Base-by-base conservation (phyloP, 2,888 invertebrate genomes). In the Ptilodon capucinus region DNA sequence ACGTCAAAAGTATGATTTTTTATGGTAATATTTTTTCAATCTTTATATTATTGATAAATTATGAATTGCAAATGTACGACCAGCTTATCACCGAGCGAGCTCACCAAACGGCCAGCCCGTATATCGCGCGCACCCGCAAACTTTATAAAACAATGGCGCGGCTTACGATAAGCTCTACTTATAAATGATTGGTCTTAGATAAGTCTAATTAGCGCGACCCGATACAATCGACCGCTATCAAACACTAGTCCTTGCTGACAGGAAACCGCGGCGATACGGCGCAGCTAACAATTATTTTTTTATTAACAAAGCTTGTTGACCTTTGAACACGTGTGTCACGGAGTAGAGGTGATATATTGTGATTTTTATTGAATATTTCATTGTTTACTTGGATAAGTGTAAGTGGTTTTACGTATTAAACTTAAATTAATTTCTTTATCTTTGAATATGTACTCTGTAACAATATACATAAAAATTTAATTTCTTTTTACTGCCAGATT, bases 141-240 rank as follows among this genome's bases (percentile, higher is more conserved):
- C 71, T 74, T 73, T 61, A 74, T 71, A 74, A 71, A 79, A 89
- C 87, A 88, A 89, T 86, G 77, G 80, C 68, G 64, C 60, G 55
- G 25, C 48, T 55, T 46, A 51, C 84, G 88, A 88, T 87, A 88
- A 88, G 79, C 70, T 68, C 51, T 64, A 76, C 83, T 84, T 82
- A 86, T 85, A 86, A 86, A 88, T 87, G 89, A 89, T 86, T 85
- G 84, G 84, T 80, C 76, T 79, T 78, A 84, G 87, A 90, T 88
- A 88, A 84, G 62, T 79, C 74, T 89, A 89, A 89, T 89, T 87
- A 89, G 79, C 76, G 54, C 57, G 42, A 57, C 54, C 55, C 81
- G 83, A 84, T 86, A 79, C 66, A 74, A 87, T 88, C 88, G 63
- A 44, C 54, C 73, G 69, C 39, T 86, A 86, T 86, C 86, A 84